phyloP scores from a whole-genome alignment of 1,140 invertebrate genomes.

The Ceratitis capitata region DNA sequence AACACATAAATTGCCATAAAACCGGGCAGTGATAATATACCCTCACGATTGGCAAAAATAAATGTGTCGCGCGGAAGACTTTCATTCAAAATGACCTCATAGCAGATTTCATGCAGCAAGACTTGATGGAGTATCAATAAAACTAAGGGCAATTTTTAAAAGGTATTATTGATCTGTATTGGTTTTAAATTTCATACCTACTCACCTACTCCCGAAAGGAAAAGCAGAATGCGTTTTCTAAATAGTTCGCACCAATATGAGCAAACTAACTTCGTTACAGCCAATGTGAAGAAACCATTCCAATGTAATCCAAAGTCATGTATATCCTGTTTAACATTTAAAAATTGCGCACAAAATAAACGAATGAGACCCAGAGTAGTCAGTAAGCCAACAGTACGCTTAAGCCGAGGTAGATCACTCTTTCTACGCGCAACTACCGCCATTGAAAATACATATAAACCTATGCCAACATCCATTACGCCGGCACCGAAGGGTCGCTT shows the following conservation, averaged over 20 bases:
- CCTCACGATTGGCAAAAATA: conserved; percentile 88
- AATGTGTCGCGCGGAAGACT: conserved; percentile 70
- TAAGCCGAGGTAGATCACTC: conserved; percentile 51
- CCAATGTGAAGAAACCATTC: conserved; percentile 97
- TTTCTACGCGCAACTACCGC: conserved; percentile 73
- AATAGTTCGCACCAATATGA: conserved; percentile 55
- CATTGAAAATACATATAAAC: conserved; percentile 87
- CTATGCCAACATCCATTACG: conserved; percentile 95
- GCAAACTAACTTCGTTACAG: conserved; percentile 80
- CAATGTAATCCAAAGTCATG: conserved; percentile 95
- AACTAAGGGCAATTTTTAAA: conserved; percentile 45
- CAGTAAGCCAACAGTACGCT: conserved; percentile 68
- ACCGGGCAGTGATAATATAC: conserved; percentile 83
- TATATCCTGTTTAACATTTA: conserved; percentile 86
- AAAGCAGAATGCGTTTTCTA: conserved; percentile 43
- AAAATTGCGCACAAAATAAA: conserved; percentile 70
- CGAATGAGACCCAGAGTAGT: conserved; percentile 78
- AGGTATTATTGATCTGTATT: not conserved
- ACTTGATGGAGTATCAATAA: conserved; percentile 77
- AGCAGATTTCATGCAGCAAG: conserved; percentile 72
- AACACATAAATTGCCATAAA: conserved; percentile 86
- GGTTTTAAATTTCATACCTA: conserved; percentile 44
- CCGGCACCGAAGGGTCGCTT: conserved; percentile 87
- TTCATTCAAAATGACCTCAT: conserved; percentile 76
- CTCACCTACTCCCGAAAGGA: conserved; percentile 55